These are phyloP conservation scores for Thalassarche chlororhynchos DNA, from an alignment of 2,113 vertebrate species.

Conservation along the genomic window DNA sequence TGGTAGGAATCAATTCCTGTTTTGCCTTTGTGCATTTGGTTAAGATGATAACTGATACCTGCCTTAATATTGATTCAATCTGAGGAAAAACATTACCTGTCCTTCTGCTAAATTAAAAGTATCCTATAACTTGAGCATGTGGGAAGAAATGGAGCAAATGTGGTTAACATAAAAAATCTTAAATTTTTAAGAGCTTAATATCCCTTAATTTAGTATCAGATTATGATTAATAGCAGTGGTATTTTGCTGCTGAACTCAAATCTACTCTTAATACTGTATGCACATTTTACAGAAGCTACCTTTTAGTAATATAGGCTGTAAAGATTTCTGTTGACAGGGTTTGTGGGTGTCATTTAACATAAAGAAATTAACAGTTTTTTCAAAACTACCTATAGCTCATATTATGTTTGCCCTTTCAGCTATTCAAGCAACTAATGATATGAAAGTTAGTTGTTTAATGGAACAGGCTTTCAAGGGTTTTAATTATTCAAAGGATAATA, in stretches of 20 bases:
- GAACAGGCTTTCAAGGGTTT: not conserved
- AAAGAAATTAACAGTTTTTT: not conserved
- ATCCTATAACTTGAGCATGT: not conserved
- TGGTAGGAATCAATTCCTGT: not conserved
- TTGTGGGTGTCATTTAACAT: not conserved
- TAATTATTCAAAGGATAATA: slow-evolving; percentile 31
- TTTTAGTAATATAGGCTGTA: not conserved
- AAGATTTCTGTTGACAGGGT: not conserved
- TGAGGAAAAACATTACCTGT: not conserved
- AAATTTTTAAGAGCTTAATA: not conserved
- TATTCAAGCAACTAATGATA: not conserved
- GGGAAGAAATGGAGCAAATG: not conserved
- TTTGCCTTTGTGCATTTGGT: not conserved
- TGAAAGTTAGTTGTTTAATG: slow-evolving; percentile 5
- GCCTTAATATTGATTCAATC: not conserved
- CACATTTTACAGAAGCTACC: not conserved
- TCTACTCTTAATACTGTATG: not conserved
- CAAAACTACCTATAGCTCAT: not conserved
- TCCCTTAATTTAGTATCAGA: not conserved
- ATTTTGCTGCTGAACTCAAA: slow-evolving; percentile 13
- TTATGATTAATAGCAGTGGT: not conserved
- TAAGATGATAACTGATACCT: not conserved
- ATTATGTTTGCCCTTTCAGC: not conserved
- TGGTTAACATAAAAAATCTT: not conserved
- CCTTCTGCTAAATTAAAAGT: not conserved